A percentile compares a stretch with the other conserved stretches of the same genome.
Evolutionary conservation across 2,113 vertebrate species (phyloP).

Genomic region (Thermophis baileyi): DNA sequence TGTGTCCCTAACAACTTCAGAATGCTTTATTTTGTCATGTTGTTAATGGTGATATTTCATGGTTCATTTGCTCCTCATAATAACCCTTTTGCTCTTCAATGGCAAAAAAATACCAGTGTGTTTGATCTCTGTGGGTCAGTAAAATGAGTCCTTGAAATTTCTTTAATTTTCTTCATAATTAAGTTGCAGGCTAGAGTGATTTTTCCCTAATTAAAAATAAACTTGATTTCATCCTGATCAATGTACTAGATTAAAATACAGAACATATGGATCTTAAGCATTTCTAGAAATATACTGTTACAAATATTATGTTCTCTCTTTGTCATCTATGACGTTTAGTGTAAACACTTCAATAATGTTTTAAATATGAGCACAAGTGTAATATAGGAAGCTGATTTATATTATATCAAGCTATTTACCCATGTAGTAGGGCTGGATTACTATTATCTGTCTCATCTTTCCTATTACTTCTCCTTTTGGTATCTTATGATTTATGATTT

Average conservation of each 20-base stretch:
- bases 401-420: not conserved
- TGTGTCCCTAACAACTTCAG: not conserved
- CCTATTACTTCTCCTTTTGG: not conserved
- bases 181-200: not conserved
- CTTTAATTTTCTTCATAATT: conserved; percentile 4
- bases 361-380: not conserved
- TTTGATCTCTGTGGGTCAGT: not conserved
- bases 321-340: not conserved
- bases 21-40: not conserved
- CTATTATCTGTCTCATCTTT: not conserved
- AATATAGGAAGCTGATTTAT: not conserved
- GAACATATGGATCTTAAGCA: not conserved
- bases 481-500: not conserved
- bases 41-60: not conserved
- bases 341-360: not conserved
- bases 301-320: not conserved
- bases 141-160: not conserved
- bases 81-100: not conserved
- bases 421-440: not conserved
- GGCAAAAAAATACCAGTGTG: not conserved
- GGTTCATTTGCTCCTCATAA: not conserved
- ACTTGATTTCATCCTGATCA: not conserved
- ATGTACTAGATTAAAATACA: not conserved
- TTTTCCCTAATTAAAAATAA: not conserved
- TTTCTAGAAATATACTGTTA: not conserved